These are phyloP conservation scores for Staurois parvus DNA, from an alignment of 2,797 vertebrate species.

Conservation along the genomic window DNA sequence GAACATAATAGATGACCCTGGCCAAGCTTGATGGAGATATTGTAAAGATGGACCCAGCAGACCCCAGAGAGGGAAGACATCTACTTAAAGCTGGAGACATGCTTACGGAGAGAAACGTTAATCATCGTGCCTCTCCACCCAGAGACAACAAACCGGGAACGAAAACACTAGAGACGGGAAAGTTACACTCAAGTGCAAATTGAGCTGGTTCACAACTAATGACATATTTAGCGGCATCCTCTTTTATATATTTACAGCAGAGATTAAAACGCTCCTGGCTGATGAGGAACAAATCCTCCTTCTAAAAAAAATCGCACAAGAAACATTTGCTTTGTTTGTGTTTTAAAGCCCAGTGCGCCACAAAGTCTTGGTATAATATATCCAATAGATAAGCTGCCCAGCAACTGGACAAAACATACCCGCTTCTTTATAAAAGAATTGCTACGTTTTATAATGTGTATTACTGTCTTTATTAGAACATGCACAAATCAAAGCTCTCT, in stretches of 20 bases:
- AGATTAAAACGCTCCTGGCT: neutral
- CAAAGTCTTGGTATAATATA: conserved; percentile 55
- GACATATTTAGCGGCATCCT: neutral
- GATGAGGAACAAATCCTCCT: neutral
- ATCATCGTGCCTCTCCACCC: neutral
- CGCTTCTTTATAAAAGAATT: neutral
- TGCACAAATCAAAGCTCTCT: no score
- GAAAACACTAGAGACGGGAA: neutral
- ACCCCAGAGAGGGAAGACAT: neutral
- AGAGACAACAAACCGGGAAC: neutral
- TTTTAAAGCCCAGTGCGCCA: neutral
- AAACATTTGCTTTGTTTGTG: neutral
- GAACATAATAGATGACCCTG: neutral
- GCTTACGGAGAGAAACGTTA: neutral
- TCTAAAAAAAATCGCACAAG: neutral
- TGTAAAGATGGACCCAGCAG: neutral
- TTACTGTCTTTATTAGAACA: no score
- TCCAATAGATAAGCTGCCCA: neutral
- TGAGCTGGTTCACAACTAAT: neutral
- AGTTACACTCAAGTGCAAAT: neutral
- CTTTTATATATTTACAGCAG: neutral
- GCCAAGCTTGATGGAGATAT: neutral
- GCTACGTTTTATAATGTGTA: no score
- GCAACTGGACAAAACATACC: neutral
- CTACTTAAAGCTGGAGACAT: neutral